Conservation (phyloP, 2,113 vertebrate genomes). For the Corvus cornix region DNA sequence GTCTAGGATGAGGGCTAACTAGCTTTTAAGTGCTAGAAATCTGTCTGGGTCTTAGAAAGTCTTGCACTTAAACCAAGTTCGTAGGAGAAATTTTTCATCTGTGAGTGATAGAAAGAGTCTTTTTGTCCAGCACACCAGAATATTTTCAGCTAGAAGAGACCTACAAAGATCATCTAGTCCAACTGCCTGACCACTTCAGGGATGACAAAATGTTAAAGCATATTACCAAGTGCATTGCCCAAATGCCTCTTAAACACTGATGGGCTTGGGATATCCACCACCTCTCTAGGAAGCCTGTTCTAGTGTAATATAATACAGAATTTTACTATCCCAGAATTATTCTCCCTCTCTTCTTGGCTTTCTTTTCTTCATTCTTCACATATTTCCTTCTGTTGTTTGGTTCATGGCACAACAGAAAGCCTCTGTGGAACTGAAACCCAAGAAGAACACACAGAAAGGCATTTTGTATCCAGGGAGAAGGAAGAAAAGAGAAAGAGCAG, state of each 20-base stretch:
- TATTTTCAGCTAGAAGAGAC: neutral
- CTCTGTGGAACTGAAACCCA: neutral
- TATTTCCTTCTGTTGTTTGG: neutral
- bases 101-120: neutral
- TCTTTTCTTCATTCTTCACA: neutral
- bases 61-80: neutral
- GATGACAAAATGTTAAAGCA: neutral
- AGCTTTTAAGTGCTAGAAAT: neutral
- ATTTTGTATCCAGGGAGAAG: conserved; percentile 10
- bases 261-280: neutral
- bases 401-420: neutral
- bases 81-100: neutral
- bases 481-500: neutral
- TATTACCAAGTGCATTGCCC: neutral
- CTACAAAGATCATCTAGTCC: too few relatives aligned
- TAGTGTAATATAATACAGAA: neutral
- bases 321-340: neutral
- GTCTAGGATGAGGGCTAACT: neutral
- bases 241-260: neutral
- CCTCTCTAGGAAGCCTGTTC: neutral
- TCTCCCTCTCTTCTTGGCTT: neutral
- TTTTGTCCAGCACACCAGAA: neutral
- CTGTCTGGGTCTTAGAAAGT: neutral
- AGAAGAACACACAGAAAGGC: neutral
- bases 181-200: neutral